Evolutionary conservation across 2,797 vertebrate species (phyloP), one percentile per base, ranked within the genome.

Genomic region (Bradypodion pumilum): DNA sequence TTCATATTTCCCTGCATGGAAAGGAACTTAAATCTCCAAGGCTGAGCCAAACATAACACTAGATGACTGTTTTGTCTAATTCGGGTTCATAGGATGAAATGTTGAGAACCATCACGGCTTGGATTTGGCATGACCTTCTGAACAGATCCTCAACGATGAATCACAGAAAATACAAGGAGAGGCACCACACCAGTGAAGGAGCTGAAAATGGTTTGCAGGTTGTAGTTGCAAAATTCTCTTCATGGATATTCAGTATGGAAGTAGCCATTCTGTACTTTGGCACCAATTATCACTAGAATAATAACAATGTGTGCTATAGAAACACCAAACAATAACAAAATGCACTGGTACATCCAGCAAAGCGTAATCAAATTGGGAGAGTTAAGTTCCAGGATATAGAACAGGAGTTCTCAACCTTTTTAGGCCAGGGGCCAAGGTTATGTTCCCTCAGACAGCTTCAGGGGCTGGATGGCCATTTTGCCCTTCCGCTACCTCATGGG

Each of bases 31-130:
- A 76, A 29, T 32, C 73, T 44, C 3, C 74, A 40, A 44, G 37
- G 12, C 49, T 10, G 62, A 69, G 74, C 81, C 78, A 80, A 85
- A 32, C 23, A 68, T n/a, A 80, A 46, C 73, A 80, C 0, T 5
- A 52, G 40, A 23, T 63, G 56, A 59, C 29, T 44, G 83, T 40
- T 82, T 76, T 63, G 63, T 74, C 70, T 44, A 59, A 21, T 66
- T 80, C 62, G 44, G 13, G 66, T 46, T 76, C 68, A 37, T 63
- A 56, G 52, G 37, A 80, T n/a, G 62, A 73, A 80, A 80, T 44
- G 35, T 59, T 74, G 62, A 78, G 40, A n/a, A 69, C n/a, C 2
- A 21, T 32, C 52, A 32, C 46, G 49, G 40, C 37, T 42, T 27
- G 1, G 4, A 13, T 68, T 85, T 78, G 56, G 23, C 74, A 62